Conservation (phyloP, 2,888 invertebrate genomes). For the Diaperis boleti region DNA sequence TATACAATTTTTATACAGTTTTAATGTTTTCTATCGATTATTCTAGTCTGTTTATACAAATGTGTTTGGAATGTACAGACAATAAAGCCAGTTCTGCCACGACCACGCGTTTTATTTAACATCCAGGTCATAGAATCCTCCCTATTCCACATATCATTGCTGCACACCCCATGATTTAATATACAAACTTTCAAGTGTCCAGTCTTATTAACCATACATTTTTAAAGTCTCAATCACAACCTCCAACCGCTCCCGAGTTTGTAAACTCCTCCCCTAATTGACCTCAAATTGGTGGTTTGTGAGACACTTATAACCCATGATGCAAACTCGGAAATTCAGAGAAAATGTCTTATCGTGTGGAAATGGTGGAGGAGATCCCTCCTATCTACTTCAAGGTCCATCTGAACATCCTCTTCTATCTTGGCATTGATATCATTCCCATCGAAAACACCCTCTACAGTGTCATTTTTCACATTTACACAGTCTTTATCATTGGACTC, state of each 20-base stretch:
- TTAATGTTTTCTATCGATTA: conserved; percentile 29
- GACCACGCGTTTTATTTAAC: neutral
- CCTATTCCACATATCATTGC: too few relatives aligned
- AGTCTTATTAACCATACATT: neutral
- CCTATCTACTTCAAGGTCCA: conserved; percentile 32
- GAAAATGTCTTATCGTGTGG: neutral
- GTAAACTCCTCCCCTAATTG: too few relatives aligned
- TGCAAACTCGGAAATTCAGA: too few relatives aligned
- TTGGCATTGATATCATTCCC: conserved; percentile 33
- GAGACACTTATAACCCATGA: too few relatives aligned
- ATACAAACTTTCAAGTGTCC: neutral
- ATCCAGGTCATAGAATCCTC: too few relatives aligned
- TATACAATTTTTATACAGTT: conserved; percentile 37
- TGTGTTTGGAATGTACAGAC: conserved; percentile 32
- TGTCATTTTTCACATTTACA: conserved; percentile 20
- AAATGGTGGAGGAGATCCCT: conserved; percentile 5
- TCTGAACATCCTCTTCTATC: conserved; percentile 20
- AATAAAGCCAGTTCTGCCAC: conserved; percentile 29
- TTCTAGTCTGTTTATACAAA: conserved; percentile 38
- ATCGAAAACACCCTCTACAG: conserved; percentile 1
- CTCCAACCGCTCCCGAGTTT: neutral
- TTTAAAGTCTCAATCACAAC: neutral
- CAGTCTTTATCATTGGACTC: conserved; percentile 4
- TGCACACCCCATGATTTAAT: too few relatives aligned
- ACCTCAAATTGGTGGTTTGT: too few relatives aligned